Evolutionary conservation across 2,797 vertebrate species (phyloP).

Genomic region (Chiroxiphia lanceolata): DNA sequence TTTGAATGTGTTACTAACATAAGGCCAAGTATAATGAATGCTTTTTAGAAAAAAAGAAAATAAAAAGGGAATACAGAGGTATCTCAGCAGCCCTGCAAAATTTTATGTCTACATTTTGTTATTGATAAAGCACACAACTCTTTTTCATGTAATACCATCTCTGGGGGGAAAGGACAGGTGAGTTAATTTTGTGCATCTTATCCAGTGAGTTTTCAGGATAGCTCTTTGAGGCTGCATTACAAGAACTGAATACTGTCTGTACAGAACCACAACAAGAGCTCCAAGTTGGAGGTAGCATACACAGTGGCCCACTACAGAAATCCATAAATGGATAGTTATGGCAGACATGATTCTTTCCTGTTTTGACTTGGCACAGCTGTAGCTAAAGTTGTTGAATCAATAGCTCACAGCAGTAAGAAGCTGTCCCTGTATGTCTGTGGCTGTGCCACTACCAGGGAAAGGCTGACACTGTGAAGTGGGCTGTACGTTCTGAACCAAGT

Average conservation of each 20-base stretch:
- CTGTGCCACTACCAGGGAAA: neutral
- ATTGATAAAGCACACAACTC: neutral
- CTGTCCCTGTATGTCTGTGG: neutral
- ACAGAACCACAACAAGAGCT: neutral
- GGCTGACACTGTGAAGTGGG: neutral
- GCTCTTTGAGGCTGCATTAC: neutral
- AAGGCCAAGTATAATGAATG: neutral
- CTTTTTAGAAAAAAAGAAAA: neutral
- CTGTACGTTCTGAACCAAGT: neutral
- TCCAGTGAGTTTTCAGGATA: neutral
- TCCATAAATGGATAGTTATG: neutral
- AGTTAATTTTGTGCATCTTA: neutral
- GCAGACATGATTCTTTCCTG: neutral
- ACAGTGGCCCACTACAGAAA: neutral
- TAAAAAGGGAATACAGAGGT: neutral
- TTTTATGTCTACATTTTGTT: neutral
- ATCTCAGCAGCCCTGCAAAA: neutral
- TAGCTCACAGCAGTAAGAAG: neutral
- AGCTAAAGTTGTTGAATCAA: neutral
- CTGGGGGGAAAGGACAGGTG: neutral
- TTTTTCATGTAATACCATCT: neutral
- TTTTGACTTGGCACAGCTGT: neutral
- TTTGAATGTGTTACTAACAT: slow-evolving; percentile 42
- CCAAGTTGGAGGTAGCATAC: neutral
- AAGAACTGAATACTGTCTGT: neutral